These are phyloP conservation scores for Panopea generosa DNA, from an alignment of 2,888 invertebrate species.

Conservation along the genomic window DNA sequence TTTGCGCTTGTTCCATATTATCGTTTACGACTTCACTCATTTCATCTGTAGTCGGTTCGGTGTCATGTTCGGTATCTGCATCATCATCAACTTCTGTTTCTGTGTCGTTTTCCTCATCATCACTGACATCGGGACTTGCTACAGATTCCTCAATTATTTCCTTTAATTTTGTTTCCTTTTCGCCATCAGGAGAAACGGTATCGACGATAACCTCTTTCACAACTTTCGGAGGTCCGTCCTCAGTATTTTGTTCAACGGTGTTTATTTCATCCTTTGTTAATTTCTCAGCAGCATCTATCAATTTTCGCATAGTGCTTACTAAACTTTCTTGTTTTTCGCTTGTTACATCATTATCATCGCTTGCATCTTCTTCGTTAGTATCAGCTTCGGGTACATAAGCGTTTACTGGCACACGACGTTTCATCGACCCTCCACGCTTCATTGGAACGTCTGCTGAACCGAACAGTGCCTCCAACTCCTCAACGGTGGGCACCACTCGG, in stretches of 20 bases:
- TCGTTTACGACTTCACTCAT: not conserved
- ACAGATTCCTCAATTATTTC: constrained; percentile 17
- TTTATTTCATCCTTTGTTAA: not conserved
- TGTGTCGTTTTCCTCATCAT: not conserved
- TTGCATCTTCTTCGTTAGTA: not conserved
- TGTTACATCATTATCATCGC: not conserved
- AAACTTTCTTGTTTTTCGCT: constrained; percentile 1
- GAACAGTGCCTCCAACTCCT: constrained; percentile 57
- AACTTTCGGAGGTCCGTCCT: not conserved
- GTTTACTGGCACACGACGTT: constrained; percentile 29
- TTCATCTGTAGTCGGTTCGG: not conserved
- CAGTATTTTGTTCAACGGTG: not conserved
- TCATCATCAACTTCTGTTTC: not conserved
- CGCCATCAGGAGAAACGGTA: constrained; percentile 17
- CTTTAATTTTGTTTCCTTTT: constrained; percentile 18
- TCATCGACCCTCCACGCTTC: constrained; percentile 40
- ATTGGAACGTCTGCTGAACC: constrained; percentile 49
- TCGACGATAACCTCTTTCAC: constrained; percentile 26
- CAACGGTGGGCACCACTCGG: constrained; percentile 42
- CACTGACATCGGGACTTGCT: not conserved
- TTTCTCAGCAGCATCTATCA: constrained; percentile 29
- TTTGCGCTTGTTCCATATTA: constrained; percentile 16
- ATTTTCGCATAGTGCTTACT: constrained; percentile 16
- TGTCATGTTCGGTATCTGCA: constrained; percentile 1
- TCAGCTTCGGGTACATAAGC: not conserved